These are phyloP conservation scores for Motacilla tschutschensis DNA, from an alignment of 2,113 vertebrate species.

Conservation along the genomic window DNA sequence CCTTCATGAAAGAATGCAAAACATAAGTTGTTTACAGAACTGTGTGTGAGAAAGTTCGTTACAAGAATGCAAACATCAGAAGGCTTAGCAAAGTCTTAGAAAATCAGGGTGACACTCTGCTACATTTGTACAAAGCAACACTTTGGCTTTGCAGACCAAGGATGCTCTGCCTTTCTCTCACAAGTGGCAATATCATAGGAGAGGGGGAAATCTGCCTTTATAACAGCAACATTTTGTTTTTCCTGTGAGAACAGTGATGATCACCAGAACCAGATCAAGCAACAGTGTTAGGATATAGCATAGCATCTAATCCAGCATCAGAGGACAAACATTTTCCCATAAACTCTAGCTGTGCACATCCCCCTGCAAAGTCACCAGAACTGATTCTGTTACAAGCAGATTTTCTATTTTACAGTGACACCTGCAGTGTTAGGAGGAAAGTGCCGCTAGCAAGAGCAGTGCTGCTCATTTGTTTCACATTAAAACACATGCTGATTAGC, in stretches of 20 bases:
- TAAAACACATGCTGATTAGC: not conserved
- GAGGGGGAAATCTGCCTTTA: not conserved
- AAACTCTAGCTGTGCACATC: not conserved
- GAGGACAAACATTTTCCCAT: not conserved
- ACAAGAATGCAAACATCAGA: too few species aligned
- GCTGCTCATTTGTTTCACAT: not conserved
- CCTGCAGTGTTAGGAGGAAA: conserved; percentile 39
- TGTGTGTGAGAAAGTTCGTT: too few species aligned
- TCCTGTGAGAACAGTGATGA: fast-evolving
- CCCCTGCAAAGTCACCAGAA: not conserved
- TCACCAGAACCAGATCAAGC: not conserved
- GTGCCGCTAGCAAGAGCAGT: not conserved
- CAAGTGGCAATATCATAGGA: not conserved
- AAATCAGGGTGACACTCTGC: too few species aligned
- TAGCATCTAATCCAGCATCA: not conserved
- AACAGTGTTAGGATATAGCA: not conserved
- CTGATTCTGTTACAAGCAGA: not conserved
- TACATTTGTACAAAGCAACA: fast-evolving
- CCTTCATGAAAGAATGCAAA: too few species aligned
- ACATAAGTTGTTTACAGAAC: too few species aligned
- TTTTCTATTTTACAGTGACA: conserved; percentile 63
- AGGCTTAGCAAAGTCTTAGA: too few species aligned
- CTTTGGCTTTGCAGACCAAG: not conserved
- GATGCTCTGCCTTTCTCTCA: not conserved
- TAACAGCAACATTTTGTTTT: not conserved